These are phyloP conservation scores for Patella caerulea DNA, from an alignment of 2,888 invertebrate genomes.

Conservation along the genomic window DNA sequence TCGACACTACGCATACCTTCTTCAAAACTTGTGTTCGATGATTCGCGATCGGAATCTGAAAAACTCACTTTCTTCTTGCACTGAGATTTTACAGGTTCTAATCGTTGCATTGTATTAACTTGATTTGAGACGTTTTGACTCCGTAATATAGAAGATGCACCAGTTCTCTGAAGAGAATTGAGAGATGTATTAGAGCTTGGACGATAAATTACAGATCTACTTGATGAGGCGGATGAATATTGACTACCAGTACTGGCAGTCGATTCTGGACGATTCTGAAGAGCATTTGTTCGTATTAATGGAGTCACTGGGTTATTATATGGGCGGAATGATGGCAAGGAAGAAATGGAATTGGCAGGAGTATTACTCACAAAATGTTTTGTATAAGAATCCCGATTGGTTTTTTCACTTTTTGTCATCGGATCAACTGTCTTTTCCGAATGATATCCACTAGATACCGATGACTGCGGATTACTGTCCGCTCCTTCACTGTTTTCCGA, in stretches of 20 bases:
- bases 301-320: slow-evolving; percentile 31
- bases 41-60: slow-evolving; percentile 51
- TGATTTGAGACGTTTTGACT: slow-evolving; percentile 17
- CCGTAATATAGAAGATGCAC: neutral
- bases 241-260: slow-evolving; percentile 59
- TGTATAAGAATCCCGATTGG: slow-evolving; percentile 35
- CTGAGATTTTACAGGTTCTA: slow-evolving; percentile 20
- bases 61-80: slow-evolving; percentile 54
- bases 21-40: slow-evolving; percentile 22
- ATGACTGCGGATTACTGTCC: slow-evolving; percentile 43
- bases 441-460: slow-evolving; percentile 43
- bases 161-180: neutral
- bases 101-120: slow-evolving; percentile 31
- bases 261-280: slow-evolving; percentile 56
- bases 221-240: slow-evolving; percentile 59
- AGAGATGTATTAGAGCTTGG: slow-evolving; percentile 27
- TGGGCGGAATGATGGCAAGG: slow-evolving; percentile 46
- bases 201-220: slow-evolving; percentile 56
- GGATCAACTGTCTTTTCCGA: slow-evolving; percentile 29
- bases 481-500: slow-evolving; percentile 45
- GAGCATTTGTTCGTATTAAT: slow-evolving; percentile 35
- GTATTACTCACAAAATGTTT: slow-evolving; percentile 38
- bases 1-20: neutral
- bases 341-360: slow-evolving; percentile 34
- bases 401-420: neutral